Evolutionary conservation across 2,113 vertebrate genomes (phyloP), one percentile per base, ranked within the genome.

Genomic region (Pygathrix nemaeus): DNA sequence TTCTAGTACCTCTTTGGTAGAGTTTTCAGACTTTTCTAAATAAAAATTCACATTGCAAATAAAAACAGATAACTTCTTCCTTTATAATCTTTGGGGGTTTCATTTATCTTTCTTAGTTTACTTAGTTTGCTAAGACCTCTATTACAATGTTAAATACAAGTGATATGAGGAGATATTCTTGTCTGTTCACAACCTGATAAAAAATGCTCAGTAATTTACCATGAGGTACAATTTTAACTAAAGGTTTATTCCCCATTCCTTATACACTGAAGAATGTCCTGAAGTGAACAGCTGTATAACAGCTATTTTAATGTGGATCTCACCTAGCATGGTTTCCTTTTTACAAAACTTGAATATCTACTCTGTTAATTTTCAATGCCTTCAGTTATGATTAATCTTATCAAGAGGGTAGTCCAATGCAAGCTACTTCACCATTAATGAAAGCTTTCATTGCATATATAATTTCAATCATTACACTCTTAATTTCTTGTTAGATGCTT

Each of bases 301-400:
- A 50, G 25, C 43, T 73, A 25, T 72, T 75, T 10, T 43, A 52
- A n/a, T 38, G 48, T 68, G 9, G 12, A 13, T 84, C 14, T 76
- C 35, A 70, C 23, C 8, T n/a, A 43, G 9, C 32, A 30, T 48
- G 6, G 4, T 32, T 35, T 32, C n/a, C 43, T 40, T 83, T 85
- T 27, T 43, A 27, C 64, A 86, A 72, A 17, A 23, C 66, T 88
- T 92, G 43, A 75, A 35, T 32, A 55, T 75, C 57, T 43, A 32
- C 11, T 23, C 38, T 52, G 2, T 89, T 95, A 18, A 1, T 92
- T 9, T 82, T 52, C 8, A 64, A 14, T 43, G 13, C 25, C 23
- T 96, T 79, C 23, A 72, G 76, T 83, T 59, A 91, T 86, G n/a
- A 90, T 55, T 78, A 90, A 68, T 32, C 38, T 86, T 27, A 92